phyloP scores from a whole-genome alignment of 37 sponge, comb jelly and placozoan species.

The Spongilla lacustris region DNA sequence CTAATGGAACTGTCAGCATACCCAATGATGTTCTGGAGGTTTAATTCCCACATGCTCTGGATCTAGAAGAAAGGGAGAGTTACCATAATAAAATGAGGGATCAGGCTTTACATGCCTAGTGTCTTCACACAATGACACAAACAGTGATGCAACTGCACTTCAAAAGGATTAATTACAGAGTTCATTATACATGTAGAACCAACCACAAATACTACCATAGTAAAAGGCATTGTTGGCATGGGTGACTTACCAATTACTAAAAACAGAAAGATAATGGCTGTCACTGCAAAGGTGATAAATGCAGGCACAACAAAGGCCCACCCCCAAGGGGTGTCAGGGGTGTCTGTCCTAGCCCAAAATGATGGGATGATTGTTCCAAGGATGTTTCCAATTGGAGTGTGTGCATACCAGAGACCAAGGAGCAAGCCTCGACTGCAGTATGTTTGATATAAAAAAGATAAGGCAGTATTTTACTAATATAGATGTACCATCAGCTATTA shows the following conservation, averaged over 20 bases:
- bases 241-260: conserved; percentile 24
- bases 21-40: conserved; percentile 56
- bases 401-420: conserved; percentile 52
- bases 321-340: conserved; percentile 20
- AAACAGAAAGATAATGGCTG: conserved; percentile 46
- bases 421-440: conserved; percentile 45
- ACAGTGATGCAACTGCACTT: no score
- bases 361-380: conserved; percentile 53
- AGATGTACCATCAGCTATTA: background rate
- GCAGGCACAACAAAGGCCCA: conserved; percentile 68
- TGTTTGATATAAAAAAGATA: background rate
- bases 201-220: no score
- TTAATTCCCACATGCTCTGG: conserved; percentile 59
- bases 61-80: conserved; percentile 30
- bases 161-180: no score
- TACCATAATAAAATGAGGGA: no score
- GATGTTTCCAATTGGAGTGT: conserved; percentile 54
- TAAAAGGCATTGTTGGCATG: no score
- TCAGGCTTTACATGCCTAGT: no score
- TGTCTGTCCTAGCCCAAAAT: conserved; percentile 10
- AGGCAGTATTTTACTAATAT: no score
- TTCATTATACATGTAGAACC: no score
- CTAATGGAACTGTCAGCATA: background rate
- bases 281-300: conserved; percentile 56
- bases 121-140: no score